Percentiles rank a stretch among this genome's conserved stretches.
These are phyloP conservation scores for Cherax quadricarinatus DNA, from an alignment of 1,140 invertebrate genomes.

Conservation along the genomic window DNA sequence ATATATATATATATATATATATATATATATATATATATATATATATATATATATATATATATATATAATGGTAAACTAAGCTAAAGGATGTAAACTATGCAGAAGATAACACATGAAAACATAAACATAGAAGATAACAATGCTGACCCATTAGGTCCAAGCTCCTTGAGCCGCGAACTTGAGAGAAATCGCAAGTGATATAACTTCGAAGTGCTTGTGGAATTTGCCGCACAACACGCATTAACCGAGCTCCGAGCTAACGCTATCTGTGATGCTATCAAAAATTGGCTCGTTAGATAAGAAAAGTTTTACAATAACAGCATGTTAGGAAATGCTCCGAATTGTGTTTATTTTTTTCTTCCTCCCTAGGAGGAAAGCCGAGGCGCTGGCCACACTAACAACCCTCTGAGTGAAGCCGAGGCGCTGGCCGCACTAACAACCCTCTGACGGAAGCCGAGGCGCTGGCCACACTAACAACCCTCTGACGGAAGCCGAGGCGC, in stretches of 20 bases:
- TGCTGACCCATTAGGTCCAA: no score
- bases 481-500: no score
- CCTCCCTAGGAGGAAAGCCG: no score
- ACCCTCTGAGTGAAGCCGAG: no score
- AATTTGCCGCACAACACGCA: background rate
- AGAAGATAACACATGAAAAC: no score
- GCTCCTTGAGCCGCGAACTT: no score
- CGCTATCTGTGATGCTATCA: background rate
- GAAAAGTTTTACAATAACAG: background rate
- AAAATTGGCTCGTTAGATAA: background rate
- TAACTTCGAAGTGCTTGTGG: background rate
- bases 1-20: constrained; percentile 7
- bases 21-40: constrained; percentile 1
- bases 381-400: no score
- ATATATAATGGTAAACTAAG: background rate
- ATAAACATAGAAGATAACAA: no score
- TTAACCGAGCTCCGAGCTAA: background rate
- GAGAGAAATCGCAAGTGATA: background rate
- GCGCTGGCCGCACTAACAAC: no score
- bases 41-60: constrained; percentile 13
- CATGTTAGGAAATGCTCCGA: background rate
- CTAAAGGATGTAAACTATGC: no score
- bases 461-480: no score
- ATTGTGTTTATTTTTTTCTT: background rate
- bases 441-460: no score